Conservation (phyloP, 2,113 vertebrate species). For the Lampris megalopsis region DNA sequence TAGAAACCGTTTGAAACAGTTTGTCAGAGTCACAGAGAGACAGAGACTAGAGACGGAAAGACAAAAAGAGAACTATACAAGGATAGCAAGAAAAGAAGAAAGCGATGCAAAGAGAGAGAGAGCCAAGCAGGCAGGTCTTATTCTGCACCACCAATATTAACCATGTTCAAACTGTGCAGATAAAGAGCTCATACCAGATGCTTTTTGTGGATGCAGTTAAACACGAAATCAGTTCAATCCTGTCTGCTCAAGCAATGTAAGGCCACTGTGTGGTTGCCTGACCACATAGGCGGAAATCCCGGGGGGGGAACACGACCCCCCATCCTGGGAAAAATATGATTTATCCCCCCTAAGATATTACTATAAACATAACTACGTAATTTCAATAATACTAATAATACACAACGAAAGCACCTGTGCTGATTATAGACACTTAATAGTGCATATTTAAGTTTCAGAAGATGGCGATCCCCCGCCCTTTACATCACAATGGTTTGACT, state of each 20-base stretch:
- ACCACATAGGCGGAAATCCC: background rate
- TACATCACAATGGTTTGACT: no score
- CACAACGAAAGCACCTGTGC: no score
- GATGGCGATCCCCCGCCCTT: no score
- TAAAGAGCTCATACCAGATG: background rate
- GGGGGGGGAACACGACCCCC: no score
- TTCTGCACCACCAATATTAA: slow-evolving; percentile 4
- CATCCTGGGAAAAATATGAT: no score
- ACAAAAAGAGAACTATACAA: slow-evolving; percentile 30
- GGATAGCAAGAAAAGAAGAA: slow-evolving; percentile 43
- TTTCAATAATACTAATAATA: no score
- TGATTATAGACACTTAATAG: no score
- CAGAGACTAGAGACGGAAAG: slow-evolving; percentile 8
- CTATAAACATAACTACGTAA: no score
- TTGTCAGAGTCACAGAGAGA: slow-evolving; percentile 12
- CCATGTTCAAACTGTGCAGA: background rate
- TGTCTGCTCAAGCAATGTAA: background rate
- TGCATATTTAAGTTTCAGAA: no score
- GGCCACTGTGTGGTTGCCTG: background rate
- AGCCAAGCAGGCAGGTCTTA: background rate
- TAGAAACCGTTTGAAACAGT: no score
- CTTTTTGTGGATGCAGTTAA: background rate
- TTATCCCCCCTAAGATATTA: no score
- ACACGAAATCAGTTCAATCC: background rate
- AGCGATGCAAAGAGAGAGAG: background rate